Conservation (phyloP, 2,888 invertebrate species). For the Chrysolina oricalcia region DNA sequence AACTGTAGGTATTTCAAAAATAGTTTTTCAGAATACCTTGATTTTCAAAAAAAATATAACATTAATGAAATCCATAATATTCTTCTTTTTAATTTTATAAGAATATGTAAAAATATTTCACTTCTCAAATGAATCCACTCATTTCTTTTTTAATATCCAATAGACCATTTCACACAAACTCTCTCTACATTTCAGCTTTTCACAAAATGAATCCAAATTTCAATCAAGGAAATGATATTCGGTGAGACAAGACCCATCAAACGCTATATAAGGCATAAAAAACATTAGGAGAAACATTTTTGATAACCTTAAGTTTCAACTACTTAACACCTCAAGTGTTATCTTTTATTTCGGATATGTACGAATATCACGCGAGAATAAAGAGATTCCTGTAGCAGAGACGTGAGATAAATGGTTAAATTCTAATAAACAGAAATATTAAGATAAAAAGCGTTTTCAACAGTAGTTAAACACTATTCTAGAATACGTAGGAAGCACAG, state of each 20-base stretch:
- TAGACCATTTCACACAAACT: no score
- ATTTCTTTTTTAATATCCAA: no score
- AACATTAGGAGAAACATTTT: constrained; percentile 3
- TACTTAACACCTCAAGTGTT: constrained; percentile 21
- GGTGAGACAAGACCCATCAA: not conserved
- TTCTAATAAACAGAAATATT: constrained; percentile 12
- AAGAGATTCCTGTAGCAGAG: not conserved
- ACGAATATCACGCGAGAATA: not conserved
- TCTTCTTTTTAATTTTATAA: no score
- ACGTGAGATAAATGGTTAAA: constrained; percentile 7
- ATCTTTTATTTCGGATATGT: constrained; percentile 11
- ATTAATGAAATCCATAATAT: no score
- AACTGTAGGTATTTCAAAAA: no score
- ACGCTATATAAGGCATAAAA: not conserved
- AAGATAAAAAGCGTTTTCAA: constrained; percentile 4
- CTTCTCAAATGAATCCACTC: no score
- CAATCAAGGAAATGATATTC: constrained; percentile 68
- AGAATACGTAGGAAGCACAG: not conserved
- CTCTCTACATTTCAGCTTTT: no score
- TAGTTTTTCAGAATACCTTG: no score
- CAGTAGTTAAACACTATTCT: constrained; percentile 4
- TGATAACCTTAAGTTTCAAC: constrained; percentile 4
- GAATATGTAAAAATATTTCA: no score
- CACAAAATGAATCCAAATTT: no score
- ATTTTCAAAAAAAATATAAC: no score